phyloP scores from a whole-genome alignment of 2,888 invertebrate genomes.

The Pardosa pseudoannulata region DNA sequence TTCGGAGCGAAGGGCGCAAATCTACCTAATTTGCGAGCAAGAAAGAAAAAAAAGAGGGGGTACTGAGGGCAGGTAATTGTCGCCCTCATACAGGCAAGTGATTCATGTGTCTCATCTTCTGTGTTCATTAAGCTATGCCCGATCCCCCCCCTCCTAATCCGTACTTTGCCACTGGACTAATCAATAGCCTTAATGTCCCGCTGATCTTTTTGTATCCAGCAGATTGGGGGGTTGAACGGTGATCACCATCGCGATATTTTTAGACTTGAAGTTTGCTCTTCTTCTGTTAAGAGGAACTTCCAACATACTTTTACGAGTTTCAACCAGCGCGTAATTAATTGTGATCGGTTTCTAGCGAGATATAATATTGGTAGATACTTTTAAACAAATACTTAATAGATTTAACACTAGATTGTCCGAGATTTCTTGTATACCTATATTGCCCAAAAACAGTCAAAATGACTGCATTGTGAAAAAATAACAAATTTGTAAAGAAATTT shows the following conservation, averaged over 20 bases:
- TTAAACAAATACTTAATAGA: no score
- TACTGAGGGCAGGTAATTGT: constrained; percentile 50
- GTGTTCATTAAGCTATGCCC: constrained; percentile 64
- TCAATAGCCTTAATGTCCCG: constrained; percentile 70
- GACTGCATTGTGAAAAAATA: no score
- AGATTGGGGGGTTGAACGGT: not conserved
- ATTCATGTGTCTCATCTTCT: constrained; percentile 71
- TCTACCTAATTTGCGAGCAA: constrained; percentile 50
- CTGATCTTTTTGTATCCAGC: constrained; percentile 39
- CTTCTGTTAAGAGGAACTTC: no score
- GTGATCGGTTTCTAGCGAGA: no score
- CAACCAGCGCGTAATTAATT: no score
- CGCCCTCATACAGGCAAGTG: constrained; percentile 63
- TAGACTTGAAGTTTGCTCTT: not conserved
- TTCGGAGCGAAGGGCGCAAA: constrained; percentile 31
- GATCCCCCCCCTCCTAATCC: constrained; percentile 65
- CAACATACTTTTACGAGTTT: no score
- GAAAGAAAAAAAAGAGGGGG: constrained; percentile 6
- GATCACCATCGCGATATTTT: constrained; percentile 5
- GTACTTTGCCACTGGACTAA: constrained; percentile 61
- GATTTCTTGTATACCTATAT: no score
- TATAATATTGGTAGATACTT: no score
- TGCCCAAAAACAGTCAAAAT: no score
- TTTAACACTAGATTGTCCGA: no score
- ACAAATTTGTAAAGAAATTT: no score